Base-by-base conservation (phyloP, 1,140 invertebrate genomes). In the Brachionus calyciflorus region DNA sequence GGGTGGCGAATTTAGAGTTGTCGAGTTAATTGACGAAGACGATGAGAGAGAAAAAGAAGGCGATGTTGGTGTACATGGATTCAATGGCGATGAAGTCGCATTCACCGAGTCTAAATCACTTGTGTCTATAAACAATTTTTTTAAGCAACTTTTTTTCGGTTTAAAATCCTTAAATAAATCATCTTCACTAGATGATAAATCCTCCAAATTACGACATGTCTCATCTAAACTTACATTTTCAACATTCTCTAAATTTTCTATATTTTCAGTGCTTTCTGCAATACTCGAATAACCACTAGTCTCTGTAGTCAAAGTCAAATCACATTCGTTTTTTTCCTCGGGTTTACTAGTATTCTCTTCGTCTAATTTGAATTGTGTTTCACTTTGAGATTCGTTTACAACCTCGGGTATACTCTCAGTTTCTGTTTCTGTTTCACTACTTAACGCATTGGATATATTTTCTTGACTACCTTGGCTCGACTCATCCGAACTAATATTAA, bases 161-260 rank as follows among this genome's bases (percentile, higher is more conserved):
- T 21, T 65, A 21, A 65, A 65, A 21, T 65, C 60, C 24, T 65
- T 65, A 37, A 65, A 65, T 21, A 65, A 12, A 4, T 65, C 60
- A 6, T 65, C 60, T 7, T 65, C 60, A 30, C 55, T 33, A 6
- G 55, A 60, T 12, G 30, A 33, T 4, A n/a, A 26, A 33, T 33
- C 30, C 28, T 60, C 55, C 28, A 37, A 33, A 37, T 60, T 40
- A 19, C 55, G 55, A 24, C 55, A 60, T 6, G 55, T 60, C 30
- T 60, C 55, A 28, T 60, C 55, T 1, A 40, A 19, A 2, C 17
- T 37, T 0, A 17, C 17, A 7, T 60, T 33, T 3, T 7, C 14
- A 10, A 37, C 0, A 7, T 33, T n/a, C 10, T 1, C 28, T 1
- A 1, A 37, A 0, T 60, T 40, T n/a, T n/a, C n/a, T n/a, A n/a